These are phyloP conservation scores for Gobio occitaniae DNA, from an alignment of 2,797 vertebrate genomes.

Conservation along the genomic window DNA sequence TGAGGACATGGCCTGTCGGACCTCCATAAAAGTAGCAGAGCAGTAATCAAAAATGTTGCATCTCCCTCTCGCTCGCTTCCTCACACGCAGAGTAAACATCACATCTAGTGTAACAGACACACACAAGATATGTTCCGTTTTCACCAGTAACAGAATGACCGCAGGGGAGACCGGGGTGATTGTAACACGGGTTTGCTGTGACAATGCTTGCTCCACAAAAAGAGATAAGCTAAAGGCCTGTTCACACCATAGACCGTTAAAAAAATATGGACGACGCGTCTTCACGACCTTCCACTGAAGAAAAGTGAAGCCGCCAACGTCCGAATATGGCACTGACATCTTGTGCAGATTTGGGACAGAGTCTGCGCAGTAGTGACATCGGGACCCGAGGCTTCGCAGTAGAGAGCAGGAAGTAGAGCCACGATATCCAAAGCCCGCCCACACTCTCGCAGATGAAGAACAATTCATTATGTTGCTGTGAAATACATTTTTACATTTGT, in stretches of 20 bases:
- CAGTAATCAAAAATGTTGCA: slow-evolving; percentile 46
- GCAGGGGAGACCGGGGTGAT: neutral
- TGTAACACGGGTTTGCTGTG: neutral
- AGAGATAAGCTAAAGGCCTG: neutral
- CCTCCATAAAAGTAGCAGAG: slow-evolving; percentile 37
- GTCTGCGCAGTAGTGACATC: too few relatives aligned
- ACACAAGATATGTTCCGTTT: slow-evolving; percentile 9
- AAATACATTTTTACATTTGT: too few relatives aligned
- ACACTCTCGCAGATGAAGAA: too few relatives aligned
- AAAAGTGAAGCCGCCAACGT: too few relatives aligned
- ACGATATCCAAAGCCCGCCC: too few relatives aligned
- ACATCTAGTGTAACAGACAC: neutral
- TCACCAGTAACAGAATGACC: neutral
- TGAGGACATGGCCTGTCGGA: slow-evolving; percentile 40
- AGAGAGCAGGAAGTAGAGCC: too few relatives aligned
- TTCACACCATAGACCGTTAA: neutral
- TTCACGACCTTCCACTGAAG: too few relatives aligned
- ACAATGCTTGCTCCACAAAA: slow-evolving; percentile 14
- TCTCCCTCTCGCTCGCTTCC: slow-evolving; percentile 27
- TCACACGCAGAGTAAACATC: slow-evolving; percentile 26
- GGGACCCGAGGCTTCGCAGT: too few relatives aligned
- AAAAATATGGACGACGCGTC: too few relatives aligned
- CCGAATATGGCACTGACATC: too few relatives aligned
- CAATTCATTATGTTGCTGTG: too few relatives aligned
- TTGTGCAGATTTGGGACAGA: too few relatives aligned